Evolutionary conservation across 1,140 invertebrate species (phyloP).

Genomic region (Halyomorpha halys): DNA sequence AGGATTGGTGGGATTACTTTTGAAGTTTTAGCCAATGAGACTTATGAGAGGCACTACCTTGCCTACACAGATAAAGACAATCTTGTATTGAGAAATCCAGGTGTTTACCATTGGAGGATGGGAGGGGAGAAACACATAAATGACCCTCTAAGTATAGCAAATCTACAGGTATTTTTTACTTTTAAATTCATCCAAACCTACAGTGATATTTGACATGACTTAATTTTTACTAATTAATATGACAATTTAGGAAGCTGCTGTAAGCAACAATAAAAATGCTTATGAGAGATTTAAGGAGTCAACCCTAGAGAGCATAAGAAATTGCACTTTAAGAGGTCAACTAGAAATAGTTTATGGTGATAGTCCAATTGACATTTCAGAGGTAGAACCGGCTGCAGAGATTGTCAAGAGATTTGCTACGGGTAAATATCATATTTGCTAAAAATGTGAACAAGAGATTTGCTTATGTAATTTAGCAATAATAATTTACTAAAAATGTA

Average conservation of each 20-base stretch:
- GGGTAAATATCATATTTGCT: too few species aligned
- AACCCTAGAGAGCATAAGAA: slow-evolving; percentile 72
- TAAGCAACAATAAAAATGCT: slow-evolving; percentile 65
- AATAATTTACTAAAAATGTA: slow-evolving; percentile 5
- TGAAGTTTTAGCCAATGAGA: slow-evolving; percentile 79
- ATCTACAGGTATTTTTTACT: slow-evolving; percentile 56
- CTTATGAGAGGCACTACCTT: slow-evolving; percentile 68
- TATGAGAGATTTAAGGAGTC: slow-evolving; percentile 84
- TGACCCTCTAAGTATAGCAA: slow-evolving; percentile 86
- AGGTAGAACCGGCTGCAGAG: slow-evolving; percentile 85
- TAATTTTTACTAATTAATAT: slow-evolving; percentile 21
- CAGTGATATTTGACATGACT: not conserved
- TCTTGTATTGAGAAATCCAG: slow-evolving; percentile 82
- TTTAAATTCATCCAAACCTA: not conserved
- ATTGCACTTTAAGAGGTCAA: slow-evolving; percentile 87
- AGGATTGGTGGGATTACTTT: slow-evolving; percentile 90
- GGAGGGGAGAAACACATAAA: slow-evolving; percentile 98
- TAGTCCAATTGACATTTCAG: slow-evolving; percentile 64
- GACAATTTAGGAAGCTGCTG: slow-evolving; percentile 60
- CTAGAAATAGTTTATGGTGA: slow-evolving; percentile 70
- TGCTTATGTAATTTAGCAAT: not conserved
- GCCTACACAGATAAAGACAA: slow-evolving; percentile 69
- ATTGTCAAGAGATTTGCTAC: slow-evolving; percentile 88
- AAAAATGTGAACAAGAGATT: too few species aligned
- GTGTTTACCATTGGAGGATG: slow-evolving; percentile 89